Conservation (phyloP, 2,113 vertebrate genomes). For the Isichthys henryi region DNA sequence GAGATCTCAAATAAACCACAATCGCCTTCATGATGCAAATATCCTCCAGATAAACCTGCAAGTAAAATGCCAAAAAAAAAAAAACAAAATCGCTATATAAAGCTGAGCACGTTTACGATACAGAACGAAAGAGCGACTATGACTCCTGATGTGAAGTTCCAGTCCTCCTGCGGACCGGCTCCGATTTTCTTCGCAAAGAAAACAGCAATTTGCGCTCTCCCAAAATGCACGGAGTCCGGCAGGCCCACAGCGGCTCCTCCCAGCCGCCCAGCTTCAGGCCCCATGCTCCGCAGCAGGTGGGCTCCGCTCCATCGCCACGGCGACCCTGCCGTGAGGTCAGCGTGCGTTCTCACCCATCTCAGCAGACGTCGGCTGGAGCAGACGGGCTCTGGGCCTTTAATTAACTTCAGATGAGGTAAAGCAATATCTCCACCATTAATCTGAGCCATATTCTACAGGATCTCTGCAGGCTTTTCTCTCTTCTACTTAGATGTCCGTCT, state of each 20-base stretch:
- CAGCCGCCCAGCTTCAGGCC: background rate
- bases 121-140: background rate
- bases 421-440: constrained; percentile 67
- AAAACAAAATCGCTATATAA: background rate
- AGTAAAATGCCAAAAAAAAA: too few relatives aligned
- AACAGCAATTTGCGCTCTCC: background rate
- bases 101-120: background rate
- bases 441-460: constrained; percentile 60
- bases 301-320: constrained; percentile 41
- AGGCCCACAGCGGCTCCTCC: background rate
- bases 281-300: background rate
- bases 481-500: constrained; percentile 53
- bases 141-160: background rate
- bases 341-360: constrained; percentile 57
- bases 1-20: background rate
- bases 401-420: constrained; percentile 68
- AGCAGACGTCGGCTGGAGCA: constrained; percentile 51
- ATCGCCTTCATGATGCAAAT: background rate
- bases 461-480: constrained; percentile 44
- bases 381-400: constrained; percentile 58
- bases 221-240: background rate
- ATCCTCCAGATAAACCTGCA: background rate
- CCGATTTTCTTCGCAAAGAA: background rate
- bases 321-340: constrained; percentile 47
- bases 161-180: background rate